Evolutionary conservation across 35 echinoderm and acorn worm genomes (phyloP).

Genomic region (Ophioderma brevispina): DNA sequence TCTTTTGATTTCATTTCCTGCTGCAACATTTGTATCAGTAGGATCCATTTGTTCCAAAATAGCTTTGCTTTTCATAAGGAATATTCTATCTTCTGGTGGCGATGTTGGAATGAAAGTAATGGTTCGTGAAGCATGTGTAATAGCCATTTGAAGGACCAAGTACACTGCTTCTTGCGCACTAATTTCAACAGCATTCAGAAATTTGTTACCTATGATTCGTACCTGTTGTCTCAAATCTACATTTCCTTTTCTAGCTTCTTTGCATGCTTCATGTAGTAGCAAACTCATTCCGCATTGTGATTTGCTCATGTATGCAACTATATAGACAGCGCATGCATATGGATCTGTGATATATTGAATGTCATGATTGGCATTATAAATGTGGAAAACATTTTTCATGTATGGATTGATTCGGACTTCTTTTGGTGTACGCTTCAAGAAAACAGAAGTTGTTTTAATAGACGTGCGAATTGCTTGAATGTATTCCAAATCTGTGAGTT

Average conservation of each 20-base stretch:
- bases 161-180: too few relatives aligned
- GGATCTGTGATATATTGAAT: constrained; percentile 59
- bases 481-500: constrained; percentile 32
- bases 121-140: constrained; percentile 18
- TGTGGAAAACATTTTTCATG: constrained; percentile 24
- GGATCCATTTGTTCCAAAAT: constrained; percentile 37
- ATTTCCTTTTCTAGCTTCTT: constrained; percentile 47
- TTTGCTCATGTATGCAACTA: constrained; percentile 72
- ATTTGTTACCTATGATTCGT: constrained; percentile 47
- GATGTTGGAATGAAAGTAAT: neutral
- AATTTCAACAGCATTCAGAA: constrained; percentile 57
- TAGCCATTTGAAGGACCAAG: too few relatives aligned
- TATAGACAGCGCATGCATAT: constrained; percentile 57
- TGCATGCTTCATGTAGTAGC: constrained; percentile 35
- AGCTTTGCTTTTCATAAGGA: constrained; percentile 6
- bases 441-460: constrained; percentile 16
- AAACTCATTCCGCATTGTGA: constrained; percentile 68
- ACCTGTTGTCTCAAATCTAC: constrained; percentile 37
- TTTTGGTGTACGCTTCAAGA: constrained; percentile 34
- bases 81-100: neutral
- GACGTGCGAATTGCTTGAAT: constrained; percentile 13
- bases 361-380: constrained; percentile 75
- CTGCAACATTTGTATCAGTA: constrained; percentile 28
- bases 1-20: constrained; percentile 26
- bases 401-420: constrained; percentile 68